Evolutionary conservation across 2,888 invertebrate genomes (phyloP).

Genomic region (Dasysyrphus tricinctus): DNA sequence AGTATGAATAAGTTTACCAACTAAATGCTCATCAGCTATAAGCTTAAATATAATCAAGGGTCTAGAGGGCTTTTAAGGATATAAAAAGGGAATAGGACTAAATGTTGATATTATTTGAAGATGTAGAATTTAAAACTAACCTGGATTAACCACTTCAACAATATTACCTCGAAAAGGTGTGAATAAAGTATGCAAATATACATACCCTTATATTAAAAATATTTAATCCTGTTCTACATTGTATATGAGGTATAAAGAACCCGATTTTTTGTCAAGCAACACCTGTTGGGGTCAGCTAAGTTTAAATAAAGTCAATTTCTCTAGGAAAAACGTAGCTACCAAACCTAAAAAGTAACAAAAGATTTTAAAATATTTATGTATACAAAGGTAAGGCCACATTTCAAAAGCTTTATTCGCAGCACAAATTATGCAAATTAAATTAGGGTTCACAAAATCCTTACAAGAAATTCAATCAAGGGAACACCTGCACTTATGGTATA

Average conservation of each 20-base stretch:
- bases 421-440: conserved; percentile 12
- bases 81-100: too few species aligned
- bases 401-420: neutral
- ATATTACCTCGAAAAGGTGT: neutral
- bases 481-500: neutral
- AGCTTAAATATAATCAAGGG: too few species aligned
- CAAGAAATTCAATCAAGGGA: conserved; percentile 8
- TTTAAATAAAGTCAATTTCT: neutral
- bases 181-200: neutral
- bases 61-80: too few species aligned
- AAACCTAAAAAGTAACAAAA: neutral
- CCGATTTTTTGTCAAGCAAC: neutral
- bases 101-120: too few species aligned
- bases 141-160: neutral
- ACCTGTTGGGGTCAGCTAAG: neutral
- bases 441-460: conserved; percentile 3
- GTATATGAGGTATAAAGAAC: neutral
- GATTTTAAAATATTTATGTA: neutral
- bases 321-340: neutral
- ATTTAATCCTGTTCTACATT: neutral
- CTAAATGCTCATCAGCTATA: too few species aligned
- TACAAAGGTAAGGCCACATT: neutral
- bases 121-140: too few species aligned
- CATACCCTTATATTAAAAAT: neutral
- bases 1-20: too few species aligned